Base-by-base conservation (phyloP, 92 coral and sea anemone species). In the Muricea muricata region DNA sequence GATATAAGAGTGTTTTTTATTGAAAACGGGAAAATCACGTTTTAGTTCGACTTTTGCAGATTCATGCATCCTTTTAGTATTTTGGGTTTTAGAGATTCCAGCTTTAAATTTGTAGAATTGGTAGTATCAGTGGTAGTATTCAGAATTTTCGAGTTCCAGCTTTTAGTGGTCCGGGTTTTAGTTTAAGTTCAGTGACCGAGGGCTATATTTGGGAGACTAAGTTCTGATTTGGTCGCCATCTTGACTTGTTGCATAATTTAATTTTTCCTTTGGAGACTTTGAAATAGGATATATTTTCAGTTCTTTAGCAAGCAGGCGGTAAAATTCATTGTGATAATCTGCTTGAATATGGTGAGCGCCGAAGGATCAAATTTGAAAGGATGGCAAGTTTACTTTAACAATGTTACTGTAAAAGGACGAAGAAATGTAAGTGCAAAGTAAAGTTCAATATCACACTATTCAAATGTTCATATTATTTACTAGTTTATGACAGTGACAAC, bases 321-420 rank as follows among this genome's bases (percentile, higher is more conserved):
- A n/a, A n/a, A n/a, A n/a, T n/a, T n/a, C n/a, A n/a, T n/a, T n/a
- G n/a, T n/a, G n/a, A n/a, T n/a, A 37, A 42, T 18, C 76, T 33
- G 50, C 52, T 20, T 17, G 8, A 70, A n/a, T 29, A 78, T 78
- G 83, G 83, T 78, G 54, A 34, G 83, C 54, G 83, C 83, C 12
- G 83, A 78, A 33, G 71, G 70, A 18, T 70, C 83, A 56, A 57
- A 39, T 35, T 58, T 78, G 32, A 78, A 78, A 78, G 83, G 83
- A 32, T 78, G 83, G 83, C 83, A 78, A 78, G 83, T 78, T 18
- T 78, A 78, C 26, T 78, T 78, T 45, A 78, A 78, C 65, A 78
- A 78, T 40, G 83, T 58, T 26, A 78, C 83, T 41, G 57, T 57
- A 15, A 78, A 78, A 78, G 83, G 83, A 56, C 40, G 83, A 37